Conservation (phyloP, 92 coral and sea anemone genomes). For the Zoanthus solanderi region DNA sequence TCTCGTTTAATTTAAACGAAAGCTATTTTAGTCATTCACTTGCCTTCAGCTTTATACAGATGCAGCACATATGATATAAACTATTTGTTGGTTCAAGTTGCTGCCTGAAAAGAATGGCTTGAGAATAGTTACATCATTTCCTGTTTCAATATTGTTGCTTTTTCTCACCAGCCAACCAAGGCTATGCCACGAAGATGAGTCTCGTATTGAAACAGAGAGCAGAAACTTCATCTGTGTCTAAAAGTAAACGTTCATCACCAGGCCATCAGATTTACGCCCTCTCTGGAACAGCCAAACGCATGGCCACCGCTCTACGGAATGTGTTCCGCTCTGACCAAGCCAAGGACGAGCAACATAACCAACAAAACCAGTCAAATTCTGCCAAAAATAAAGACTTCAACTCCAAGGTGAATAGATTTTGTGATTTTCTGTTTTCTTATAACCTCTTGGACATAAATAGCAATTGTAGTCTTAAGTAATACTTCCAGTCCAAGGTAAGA, state of each 20-base stretch:
- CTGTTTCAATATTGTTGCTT: constrained; percentile 26
- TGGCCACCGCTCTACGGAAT: constrained; percentile 86
- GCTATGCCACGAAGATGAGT: constrained; percentile 82
- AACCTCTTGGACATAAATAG: neutral
- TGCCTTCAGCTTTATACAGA: too few relatives aligned
- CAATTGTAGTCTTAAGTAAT: neutral
- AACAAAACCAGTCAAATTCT: constrained; percentile 17
- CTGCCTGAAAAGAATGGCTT: neutral
- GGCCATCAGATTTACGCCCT: constrained; percentile 78
- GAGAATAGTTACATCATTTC: neutral
- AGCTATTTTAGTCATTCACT: too few relatives aligned
- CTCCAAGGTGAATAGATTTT: neutral
- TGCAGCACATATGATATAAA: too few relatives aligned
- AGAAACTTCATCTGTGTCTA: constrained; percentile 62
- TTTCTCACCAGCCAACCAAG: constrained; percentile 74
- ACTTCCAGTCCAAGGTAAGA: too few relatives aligned
- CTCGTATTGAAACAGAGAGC: constrained; percentile 64
- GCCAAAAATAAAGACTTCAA: constrained; percentile 36
- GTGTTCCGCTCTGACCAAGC: constrained; percentile 83
- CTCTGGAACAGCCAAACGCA: constrained; percentile 79
- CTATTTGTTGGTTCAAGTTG: neutral
- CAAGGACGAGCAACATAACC: constrained; percentile 72
- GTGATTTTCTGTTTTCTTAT: neutral
- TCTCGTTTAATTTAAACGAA: too few relatives aligned
- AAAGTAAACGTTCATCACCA: constrained; percentile 81